Evolutionary conservation across 2,888 invertebrate species (phyloP), one percentile per base, ranked within the genome.

Genomic region (Pheosia gnoma): DNA sequence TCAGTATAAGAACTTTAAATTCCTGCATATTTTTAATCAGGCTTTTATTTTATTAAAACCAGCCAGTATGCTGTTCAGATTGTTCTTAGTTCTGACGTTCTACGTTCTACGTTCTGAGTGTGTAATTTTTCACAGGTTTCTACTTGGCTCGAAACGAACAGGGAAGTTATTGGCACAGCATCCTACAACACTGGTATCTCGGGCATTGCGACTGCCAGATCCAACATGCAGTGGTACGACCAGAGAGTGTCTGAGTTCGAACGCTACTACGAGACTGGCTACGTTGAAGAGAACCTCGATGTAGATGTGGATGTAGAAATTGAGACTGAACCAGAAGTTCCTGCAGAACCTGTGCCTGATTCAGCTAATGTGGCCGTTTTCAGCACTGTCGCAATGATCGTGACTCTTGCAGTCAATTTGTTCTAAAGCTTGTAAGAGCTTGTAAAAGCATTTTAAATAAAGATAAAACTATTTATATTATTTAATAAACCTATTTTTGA

Each of bases 221-320:
- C 45, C 3, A 90, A 90, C 66, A 73, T 90, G 0, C 66, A 47
- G 0, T 93, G 91, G 89, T 85, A 87, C 7, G 51, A 56, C 3
- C 39, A 61, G 2, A 85, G 91, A 41, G 63, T 80, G 2, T 25
- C 65, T 0, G 93, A 93, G 61, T 80, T 92, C 47, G 69, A 68
- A 0, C 52, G 56, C 0, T 93, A 81, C 74, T 88, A 92, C 45
- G 87, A 89, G 4, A 78, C 65, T 54, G 92, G 93, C 47, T 93
- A 86, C 60, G 76, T 80, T 0, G 88, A 89, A 11, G 82, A 80
- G 0, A 69, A 66, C 0, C 68, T 86, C 10, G 77, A 79, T 3
- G 25, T 57, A 25, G 59, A 62, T 4, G 66, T 57, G 3, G 59
- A 59, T 11, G 39, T 39, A 11, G 55, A 8, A 55, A 7, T 11